These are phyloP conservation scores for Onychomys leucogaster DNA, from an alignment of 2,797 vertebrate genomes.

Conservation along the genomic window DNA sequence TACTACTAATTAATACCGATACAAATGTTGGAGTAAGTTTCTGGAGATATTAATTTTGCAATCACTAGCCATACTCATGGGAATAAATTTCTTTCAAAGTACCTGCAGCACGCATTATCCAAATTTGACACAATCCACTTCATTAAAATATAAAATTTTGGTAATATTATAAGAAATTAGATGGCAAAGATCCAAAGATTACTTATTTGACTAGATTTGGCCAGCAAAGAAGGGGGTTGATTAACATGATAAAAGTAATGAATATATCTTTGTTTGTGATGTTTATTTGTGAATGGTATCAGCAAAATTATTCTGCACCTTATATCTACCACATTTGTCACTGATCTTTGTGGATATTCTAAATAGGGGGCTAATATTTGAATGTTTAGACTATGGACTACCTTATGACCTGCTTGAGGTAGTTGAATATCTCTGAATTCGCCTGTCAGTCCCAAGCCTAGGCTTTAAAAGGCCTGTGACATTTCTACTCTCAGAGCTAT, in stretches of 20 bases:
- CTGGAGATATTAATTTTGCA: neutral
- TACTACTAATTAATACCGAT: constrained; percentile 19
- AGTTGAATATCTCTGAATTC: neutral
- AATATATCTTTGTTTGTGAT: neutral
- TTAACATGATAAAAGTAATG: neutral
- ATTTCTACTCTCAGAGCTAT: neutral
- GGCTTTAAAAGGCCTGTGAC: neutral
- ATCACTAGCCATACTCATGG: neutral
- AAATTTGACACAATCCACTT: neutral
- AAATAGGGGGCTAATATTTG: neutral
- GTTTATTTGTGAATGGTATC: neutral
- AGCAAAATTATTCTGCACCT: neutral
- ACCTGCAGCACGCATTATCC: neutral
- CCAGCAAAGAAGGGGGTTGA: neutral
- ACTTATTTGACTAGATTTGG: neutral
- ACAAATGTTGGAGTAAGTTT: neutral
- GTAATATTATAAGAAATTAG: neutral
- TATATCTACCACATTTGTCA: neutral
- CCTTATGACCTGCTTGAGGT: neutral
- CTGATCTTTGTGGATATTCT: constrained; percentile 7
- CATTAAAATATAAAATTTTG: constrained; percentile 7
- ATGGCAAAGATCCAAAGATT: neutral
- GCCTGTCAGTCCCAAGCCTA: neutral
- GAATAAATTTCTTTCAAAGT: constrained; percentile 32
- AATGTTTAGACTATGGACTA: neutral